Conservation (phyloP, 2,888 invertebrate species). For the Calameuta pallipes region DNA sequence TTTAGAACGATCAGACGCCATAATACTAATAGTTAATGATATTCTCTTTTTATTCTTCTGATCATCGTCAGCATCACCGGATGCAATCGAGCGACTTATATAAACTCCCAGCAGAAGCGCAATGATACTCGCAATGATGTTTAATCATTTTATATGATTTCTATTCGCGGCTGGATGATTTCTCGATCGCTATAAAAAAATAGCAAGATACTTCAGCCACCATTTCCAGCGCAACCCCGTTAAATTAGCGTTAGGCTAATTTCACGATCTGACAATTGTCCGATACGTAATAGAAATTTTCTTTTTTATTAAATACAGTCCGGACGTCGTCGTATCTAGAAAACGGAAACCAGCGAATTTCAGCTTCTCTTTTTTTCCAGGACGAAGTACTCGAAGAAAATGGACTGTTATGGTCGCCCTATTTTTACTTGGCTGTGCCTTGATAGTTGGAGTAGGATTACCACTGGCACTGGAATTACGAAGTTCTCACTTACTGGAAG, state of each 20-base stretch:
- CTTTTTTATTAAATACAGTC: no score
- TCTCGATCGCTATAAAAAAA: background rate
- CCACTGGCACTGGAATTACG: slow-evolving; percentile 70
- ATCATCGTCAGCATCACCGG: background rate
- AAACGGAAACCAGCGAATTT: no score
- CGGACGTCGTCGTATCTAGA: no score
- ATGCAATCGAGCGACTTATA: background rate
- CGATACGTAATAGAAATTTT: no score
- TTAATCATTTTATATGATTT: slow-evolving; percentile 40
- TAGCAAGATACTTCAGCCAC: no score
- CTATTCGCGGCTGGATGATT: slow-evolving; percentile 42
- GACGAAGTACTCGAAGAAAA: slow-evolving; percentile 46
- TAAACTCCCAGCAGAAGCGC: background rate
- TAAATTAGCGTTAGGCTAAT: no score
- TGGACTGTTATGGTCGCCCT: slow-evolving; percentile 59
- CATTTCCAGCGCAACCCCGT: no score
- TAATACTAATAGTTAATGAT: background rate
- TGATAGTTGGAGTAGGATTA: slow-evolving; percentile 65
- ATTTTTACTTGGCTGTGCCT: slow-evolving; percentile 60
- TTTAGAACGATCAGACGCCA: no score
- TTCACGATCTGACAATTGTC: no score
- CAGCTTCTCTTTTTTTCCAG: slow-evolving; percentile 24
- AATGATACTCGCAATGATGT: slow-evolving; percentile 7
- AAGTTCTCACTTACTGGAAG: slow-evolving; percentile 70
- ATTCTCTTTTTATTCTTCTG: background rate